Conservation (phyloP, 2,888 invertebrate genomes). For the Heliconius ethilla region DNA sequence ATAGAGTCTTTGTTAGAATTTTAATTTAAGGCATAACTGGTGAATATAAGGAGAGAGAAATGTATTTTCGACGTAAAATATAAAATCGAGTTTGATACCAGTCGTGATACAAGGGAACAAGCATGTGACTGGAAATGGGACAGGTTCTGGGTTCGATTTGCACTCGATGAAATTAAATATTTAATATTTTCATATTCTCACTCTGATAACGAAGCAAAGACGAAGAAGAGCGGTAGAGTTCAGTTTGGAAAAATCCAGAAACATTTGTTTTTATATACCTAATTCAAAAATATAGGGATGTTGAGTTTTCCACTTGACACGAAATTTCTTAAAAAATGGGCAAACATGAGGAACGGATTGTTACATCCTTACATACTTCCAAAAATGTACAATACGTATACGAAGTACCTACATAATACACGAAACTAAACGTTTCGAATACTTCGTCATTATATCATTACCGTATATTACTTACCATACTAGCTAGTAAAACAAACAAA, state of each 20-base stretch:
- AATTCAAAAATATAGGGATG: background rate
- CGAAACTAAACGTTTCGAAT: background rate
- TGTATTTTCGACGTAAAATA: no score
- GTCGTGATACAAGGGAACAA: no score
- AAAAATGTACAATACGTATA: background rate
- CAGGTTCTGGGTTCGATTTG: no score
- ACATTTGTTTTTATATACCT: no score
- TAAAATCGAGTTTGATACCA: no score
- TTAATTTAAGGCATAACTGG: background rate
- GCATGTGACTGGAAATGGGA: no score
- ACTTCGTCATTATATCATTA: constrained; percentile 9
- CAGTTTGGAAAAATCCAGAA: no score
- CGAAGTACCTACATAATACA: background rate
- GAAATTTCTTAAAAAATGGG: background rate
- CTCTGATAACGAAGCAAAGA: no score
- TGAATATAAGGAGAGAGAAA: no score
- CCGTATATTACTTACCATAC: constrained; percentile 7
- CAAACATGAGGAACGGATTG: background rate
- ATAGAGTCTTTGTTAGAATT: background rate
- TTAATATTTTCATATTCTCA: no score
- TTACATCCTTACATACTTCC: background rate
- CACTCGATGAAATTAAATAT: no score
- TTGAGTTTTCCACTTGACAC: background rate
- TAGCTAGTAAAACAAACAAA: constrained; percentile 20
- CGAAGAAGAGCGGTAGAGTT: no score